Evolutionary conservation across 2,888 invertebrate species (phyloP).

Genomic region (Drosophila fulvimacula): DNA sequence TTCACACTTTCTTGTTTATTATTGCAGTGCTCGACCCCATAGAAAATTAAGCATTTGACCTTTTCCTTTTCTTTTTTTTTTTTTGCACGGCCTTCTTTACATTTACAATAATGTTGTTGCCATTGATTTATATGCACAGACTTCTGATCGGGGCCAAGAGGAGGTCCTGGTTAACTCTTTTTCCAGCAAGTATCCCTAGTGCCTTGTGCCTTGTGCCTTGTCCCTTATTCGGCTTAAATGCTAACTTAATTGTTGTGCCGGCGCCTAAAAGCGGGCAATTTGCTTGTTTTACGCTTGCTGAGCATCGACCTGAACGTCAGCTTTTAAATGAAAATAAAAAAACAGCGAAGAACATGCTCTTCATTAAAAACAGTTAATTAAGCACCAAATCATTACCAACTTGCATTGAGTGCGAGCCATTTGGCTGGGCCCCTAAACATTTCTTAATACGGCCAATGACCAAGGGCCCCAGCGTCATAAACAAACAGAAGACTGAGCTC

Average conservation of each 20-base stretch:
- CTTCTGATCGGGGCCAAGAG: not conserved
- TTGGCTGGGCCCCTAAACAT: conserved; percentile 13
- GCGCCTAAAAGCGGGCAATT: conserved; percentile 68
- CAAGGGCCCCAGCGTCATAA: not conserved
- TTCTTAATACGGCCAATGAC: conserved; percentile 1
- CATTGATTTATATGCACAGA: conserved; percentile 77
- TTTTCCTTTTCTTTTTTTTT: conserved; percentile 67
- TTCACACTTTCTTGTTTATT: conserved; percentile 79
- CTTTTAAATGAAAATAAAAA: conserved; percentile 39
- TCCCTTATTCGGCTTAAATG: conserved; percentile 70
- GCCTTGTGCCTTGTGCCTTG: conserved; percentile 9
- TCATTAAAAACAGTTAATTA: conserved; percentile 75
- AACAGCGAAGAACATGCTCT: conserved; percentile 48
- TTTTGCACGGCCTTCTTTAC: conserved; percentile 19
- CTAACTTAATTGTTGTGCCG: conserved; percentile 73
- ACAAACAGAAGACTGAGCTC: not conserved
- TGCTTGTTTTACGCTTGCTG: conserved; percentile 56
- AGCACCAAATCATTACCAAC: conserved; percentile 68
- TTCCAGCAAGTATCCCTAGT: not conserved
- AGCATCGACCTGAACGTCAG: conserved; percentile 40
- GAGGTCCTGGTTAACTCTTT: conserved; percentile 5
- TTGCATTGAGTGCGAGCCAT: conserved; percentile 55
- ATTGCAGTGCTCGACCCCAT: conserved; percentile 60
- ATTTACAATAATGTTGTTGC: conserved; percentile 77
- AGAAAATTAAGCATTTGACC: conserved; percentile 75